Evolutionary conservation across 2,797 vertebrate species (phyloP).

Genomic region (Neosalanx taihuensis): DNA sequence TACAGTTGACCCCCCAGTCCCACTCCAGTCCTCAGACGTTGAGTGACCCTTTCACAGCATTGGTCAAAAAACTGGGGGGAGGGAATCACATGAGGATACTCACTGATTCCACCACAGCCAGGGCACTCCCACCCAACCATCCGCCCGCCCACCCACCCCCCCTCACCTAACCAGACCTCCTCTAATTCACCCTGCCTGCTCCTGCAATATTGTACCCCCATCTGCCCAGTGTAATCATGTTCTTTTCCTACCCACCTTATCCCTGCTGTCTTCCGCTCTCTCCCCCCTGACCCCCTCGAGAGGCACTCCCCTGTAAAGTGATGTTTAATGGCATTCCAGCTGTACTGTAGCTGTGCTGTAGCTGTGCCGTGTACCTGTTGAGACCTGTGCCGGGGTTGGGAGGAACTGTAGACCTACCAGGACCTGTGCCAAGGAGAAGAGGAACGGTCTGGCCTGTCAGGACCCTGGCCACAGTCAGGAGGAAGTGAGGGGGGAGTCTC

Average conservation of each 20-base stretch:
- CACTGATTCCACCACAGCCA: background rate
- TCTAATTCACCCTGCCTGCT: background rate
- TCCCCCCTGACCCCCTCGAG: too few relatives aligned
- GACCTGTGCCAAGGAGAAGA: too few relatives aligned
- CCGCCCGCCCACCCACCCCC: too few relatives aligned
- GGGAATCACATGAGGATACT: background rate
- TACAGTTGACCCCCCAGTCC: background rate
- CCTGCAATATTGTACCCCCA: too few relatives aligned
- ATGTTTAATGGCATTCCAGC: slow-evolving; percentile 4
- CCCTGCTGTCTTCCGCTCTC: background rate
- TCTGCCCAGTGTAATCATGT: too few relatives aligned
- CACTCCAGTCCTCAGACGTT: background rate
- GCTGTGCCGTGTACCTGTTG: slow-evolving; percentile 20
- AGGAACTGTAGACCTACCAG: too few relatives aligned
- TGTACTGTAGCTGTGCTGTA: slow-evolving; percentile 9
- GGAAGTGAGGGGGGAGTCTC: background rate
- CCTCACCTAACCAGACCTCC: background rate
- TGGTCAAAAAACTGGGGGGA: too few relatives aligned
- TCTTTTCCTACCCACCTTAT: background rate
- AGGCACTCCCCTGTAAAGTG: slow-evolving; percentile 1
- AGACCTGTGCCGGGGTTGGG: background rate
- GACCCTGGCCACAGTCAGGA: too few relatives aligned
- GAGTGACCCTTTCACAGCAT: too few relatives aligned
- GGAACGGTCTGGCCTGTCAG: too few relatives aligned
- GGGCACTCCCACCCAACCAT: too few relatives aligned